Conservation (phyloP, 2,888 invertebrate species). For the Scaeva pyrastri region DNA sequence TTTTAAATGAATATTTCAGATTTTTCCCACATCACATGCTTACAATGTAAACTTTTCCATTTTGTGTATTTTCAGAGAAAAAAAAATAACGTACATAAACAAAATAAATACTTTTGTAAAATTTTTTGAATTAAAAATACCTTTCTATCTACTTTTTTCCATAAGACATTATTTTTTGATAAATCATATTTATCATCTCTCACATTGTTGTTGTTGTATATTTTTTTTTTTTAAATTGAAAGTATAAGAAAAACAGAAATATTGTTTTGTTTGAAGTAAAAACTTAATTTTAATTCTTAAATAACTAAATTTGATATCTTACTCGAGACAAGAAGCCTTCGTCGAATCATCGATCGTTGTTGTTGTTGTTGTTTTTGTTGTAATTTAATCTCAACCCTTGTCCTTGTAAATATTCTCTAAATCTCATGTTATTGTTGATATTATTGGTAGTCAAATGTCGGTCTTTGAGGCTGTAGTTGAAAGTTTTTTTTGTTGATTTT, state of each 20-base stretch:
- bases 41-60: not conserved
- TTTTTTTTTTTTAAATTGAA: constrained; percentile 8
- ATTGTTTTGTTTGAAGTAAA: not conserved
- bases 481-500: constrained; percentile 74
- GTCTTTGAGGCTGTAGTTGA: constrained; percentile 66
- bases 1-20: too few species aligned
- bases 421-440: constrained; percentile 82
- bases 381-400: constrained; percentile 72
- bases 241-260: constrained; percentile 8
- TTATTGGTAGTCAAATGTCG: constrained; percentile 83
- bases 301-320: constrained; percentile 60
- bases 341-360: constrained; percentile 26
- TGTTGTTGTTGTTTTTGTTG: constrained; percentile 1
- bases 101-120: constrained; percentile 19
- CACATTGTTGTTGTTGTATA: constrained; percentile 1
- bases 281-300: constrained; percentile 23
- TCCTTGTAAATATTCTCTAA: constrained; percentile 78
- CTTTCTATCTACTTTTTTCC: constrained; percentile 48
- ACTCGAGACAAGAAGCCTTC: constrained; percentile 55
- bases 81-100: not conserved
- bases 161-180: constrained; percentile 24
- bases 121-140: constrained; percentile 11
- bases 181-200: constrained; percentile 17
- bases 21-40: not conserved
- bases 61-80: constrained; percentile 13